Evolutionary conservation across 2,113 vertebrate genomes (phyloP).

Genomic region (Pogona vitticeps): DNA sequence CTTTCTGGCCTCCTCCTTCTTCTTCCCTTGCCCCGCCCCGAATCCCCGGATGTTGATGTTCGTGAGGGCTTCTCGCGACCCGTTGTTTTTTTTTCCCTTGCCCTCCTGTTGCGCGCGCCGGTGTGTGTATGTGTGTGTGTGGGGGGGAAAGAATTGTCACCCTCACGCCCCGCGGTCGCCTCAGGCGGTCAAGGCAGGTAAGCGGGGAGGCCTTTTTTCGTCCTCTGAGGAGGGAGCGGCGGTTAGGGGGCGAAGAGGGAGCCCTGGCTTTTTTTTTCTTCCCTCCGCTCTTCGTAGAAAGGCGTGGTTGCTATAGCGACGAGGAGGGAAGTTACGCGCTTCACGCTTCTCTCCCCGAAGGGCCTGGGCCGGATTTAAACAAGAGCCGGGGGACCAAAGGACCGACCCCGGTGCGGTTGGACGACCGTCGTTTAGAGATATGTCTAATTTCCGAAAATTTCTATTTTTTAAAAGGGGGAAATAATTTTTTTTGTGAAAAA

Average conservation of each 20-base stretch:
- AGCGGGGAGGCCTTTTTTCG: background rate
- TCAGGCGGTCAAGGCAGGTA: background rate
- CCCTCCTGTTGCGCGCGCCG: background rate
- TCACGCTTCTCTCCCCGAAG: background rate
- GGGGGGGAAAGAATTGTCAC: background rate
- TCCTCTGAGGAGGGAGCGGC: background rate
- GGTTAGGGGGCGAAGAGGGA: no score
- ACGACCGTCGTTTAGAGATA: background rate
- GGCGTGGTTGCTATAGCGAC: background rate
- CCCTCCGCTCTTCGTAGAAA: no score
- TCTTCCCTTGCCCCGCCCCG: rapidly evolving
- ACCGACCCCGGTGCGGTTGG: background rate
- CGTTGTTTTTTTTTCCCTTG: no score
- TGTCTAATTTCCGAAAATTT: background rate
- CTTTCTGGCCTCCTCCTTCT: background rate
- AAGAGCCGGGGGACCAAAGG: background rate
- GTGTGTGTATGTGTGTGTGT: background rate
- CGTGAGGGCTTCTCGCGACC: background rate
- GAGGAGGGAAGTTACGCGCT: background rate
- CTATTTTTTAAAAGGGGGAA: background rate
- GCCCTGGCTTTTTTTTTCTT: background rate
- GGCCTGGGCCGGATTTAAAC: background rate
- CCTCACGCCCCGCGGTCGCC: background rate
- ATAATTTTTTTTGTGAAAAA: no score
- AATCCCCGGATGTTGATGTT: slow-evolving; percentile 5